Percentiles rank a stretch among this genome's conserved stretches.
These are phyloP conservation scores for Lamellibrachia columna DNA, from an alignment of 2,888 invertebrate species.

Conservation along the genomic window DNA sequence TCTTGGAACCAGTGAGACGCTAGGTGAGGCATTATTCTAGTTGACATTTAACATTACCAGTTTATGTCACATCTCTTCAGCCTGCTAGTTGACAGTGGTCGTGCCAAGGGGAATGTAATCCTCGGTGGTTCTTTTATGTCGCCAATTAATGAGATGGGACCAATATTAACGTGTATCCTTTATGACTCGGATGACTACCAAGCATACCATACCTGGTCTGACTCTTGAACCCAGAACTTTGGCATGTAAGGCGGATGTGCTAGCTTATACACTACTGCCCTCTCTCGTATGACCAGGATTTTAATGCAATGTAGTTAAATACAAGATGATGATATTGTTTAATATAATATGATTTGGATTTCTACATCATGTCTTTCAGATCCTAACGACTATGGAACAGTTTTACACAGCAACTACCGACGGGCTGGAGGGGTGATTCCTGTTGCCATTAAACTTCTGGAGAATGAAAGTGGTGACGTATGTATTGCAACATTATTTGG, in stretches of 20 bases:
- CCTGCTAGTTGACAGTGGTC: neutral
- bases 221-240: no score
- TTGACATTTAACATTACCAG: neutral
- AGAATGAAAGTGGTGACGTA: conserved; percentile 57
- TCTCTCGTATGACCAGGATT: no score
- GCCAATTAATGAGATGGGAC: no score
- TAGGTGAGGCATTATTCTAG: conserved; percentile 50
- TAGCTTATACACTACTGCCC: no score
- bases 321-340: no score
- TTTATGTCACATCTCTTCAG: neutral
- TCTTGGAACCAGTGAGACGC: conserved; percentile 54
- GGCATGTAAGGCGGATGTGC: no score
- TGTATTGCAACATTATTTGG: neutral
- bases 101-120: no score
- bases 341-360: neutral
- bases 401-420: conserved; percentile 60
- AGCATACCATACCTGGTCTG: no score
- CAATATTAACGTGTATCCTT: no score
- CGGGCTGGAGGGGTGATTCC: conserved; percentile 56
- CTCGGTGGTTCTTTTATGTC: no score
- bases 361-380: conserved; percentile 46
- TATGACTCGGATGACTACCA: no score
- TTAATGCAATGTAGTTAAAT: no score
- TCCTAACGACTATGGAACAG: conserved; percentile 66
- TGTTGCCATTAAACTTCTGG: conserved; percentile 67